phyloP scores from a whole-genome alignment of 1,140 invertebrate genomes.

The Dinoponera quadriceps region DNA sequence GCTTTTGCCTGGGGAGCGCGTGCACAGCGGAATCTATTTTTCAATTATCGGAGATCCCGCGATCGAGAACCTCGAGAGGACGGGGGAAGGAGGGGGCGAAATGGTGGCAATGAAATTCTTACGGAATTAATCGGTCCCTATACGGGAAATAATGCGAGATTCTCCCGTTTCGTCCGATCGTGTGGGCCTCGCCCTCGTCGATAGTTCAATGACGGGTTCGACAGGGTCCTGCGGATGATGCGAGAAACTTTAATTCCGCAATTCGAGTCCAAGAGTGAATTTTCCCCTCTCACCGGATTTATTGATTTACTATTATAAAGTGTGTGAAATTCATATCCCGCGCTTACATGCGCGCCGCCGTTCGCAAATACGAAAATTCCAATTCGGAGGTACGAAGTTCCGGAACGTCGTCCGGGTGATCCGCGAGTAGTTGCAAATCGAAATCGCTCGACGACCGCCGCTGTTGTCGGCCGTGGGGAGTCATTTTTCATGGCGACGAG shows the following conservation, averaged over 20 bases:
- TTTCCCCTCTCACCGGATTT: too few species aligned
- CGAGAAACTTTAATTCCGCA: slow-evolving; percentile 36
- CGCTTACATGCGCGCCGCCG: too few species aligned
- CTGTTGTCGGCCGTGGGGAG: neutral
- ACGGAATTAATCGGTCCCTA: slow-evolving; percentile 23
- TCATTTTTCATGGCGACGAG: neutral
- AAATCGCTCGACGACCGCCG: slow-evolving; percentile 3
- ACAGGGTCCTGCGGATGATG: too few species aligned
- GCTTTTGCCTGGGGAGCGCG: slow-evolving; percentile 9
- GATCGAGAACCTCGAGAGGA: neutral
- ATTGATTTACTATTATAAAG: too few species aligned
- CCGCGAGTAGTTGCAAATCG: neutral
- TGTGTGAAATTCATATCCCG: too few species aligned
- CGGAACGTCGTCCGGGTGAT: neutral
- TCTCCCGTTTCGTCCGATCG: slow-evolving; percentile 18
- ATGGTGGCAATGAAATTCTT: slow-evolving; percentile 46
- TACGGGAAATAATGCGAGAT: slow-evolving; percentile 22
- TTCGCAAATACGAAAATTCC: neutral
- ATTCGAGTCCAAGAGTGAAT: neutral
- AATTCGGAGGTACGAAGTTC: neutral
- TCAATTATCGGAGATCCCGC: slow-evolving; percentile 44
- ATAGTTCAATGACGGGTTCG: neutral
- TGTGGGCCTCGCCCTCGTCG: neutral
- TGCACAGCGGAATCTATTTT: slow-evolving; percentile 47
- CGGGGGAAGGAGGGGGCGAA: neutral